Conservation (phyloP, 1,140 invertebrate species). For the Penaeus vannamei region DNA sequence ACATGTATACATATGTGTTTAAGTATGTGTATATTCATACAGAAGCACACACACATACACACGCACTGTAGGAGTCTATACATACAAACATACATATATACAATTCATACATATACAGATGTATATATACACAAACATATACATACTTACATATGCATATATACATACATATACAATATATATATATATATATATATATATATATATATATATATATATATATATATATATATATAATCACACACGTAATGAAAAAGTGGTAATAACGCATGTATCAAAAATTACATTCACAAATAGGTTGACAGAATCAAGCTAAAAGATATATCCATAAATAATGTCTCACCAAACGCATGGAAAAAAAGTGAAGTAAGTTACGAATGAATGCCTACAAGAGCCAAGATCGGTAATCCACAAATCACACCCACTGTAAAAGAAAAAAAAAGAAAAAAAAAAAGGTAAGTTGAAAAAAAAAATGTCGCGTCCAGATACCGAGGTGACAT, state of each 20-base stretch:
- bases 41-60: constrained; percentile 5
- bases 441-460: not conserved
- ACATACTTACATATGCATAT: not conserved
- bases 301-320: too few species aligned
- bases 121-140: not conserved
- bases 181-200: constrained; percentile 20
- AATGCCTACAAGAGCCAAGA: too few species aligned
- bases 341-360: too few species aligned
- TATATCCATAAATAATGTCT: too few species aligned
- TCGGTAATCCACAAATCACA: not conserved
- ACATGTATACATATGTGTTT: constrained; percentile 28
- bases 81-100: constrained; percentile 10
- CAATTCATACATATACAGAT: not conserved
- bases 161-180: constrained; percentile 5
- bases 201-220: constrained; percentile 20
- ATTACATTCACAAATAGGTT: too few species aligned
- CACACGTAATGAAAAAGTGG: not conserved
- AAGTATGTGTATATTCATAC: constrained; percentile 18
- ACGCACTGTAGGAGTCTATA: constrained; percentile 14
- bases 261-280: not conserved
- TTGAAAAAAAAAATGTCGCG: not conserved
- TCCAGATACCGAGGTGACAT: too few species aligned
- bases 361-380: too few species aligned
- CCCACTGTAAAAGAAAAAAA: not conserved
- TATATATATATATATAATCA: not conserved